Percentiles rank a stretch among this genome's conserved stretches.
Evolutionary conservation across 1,140 invertebrate genomes (phyloP).

Genomic region (Dreissena polymorpha): DNA sequence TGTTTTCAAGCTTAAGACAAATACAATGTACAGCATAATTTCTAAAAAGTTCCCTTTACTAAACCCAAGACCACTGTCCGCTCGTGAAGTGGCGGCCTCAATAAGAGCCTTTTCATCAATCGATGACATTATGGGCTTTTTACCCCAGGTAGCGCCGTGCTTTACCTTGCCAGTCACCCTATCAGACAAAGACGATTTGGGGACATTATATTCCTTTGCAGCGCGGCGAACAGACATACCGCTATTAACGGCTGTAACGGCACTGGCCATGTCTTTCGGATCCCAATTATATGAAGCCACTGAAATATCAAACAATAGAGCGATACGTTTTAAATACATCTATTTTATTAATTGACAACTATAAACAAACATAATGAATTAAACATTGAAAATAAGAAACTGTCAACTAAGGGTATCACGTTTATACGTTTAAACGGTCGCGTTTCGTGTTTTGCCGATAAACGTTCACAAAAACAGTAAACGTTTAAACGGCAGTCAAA

Average conservation of each 20-base stretch:
- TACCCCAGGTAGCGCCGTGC: conserved; percentile 9
- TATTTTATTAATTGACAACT: too few relatives aligned
- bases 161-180: conserved; percentile 24
- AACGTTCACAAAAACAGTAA: too few relatives aligned
- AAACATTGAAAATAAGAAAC: too few relatives aligned
- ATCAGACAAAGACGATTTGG: conserved; percentile 16
- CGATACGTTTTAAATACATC: too few relatives aligned
- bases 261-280: not conserved
- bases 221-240: conserved; percentile 21
- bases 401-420: too few relatives aligned
- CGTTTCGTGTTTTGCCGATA: too few relatives aligned
- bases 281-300: not conserved
- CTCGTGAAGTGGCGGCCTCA: not conserved
- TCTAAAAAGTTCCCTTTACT: conserved; percentile 22
- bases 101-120: conserved; percentile 11
- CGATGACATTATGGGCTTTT: not conserved
- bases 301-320: not conserved
- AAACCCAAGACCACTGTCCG: conserved; percentile 5
- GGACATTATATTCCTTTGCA: conserved; percentile 10
- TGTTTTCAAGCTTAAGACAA: too few relatives aligned
- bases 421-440: too few relatives aligned
- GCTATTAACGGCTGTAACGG: conserved; percentile 3
- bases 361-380: too few relatives aligned
- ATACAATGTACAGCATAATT: not conserved
- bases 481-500: too few relatives aligned